Percentiles rank a stretch among this genome's conserved stretches.
Evolutionary conservation across 1,140 invertebrate species (phyloP).

Genomic region (Cyclina sinensis): DNA sequence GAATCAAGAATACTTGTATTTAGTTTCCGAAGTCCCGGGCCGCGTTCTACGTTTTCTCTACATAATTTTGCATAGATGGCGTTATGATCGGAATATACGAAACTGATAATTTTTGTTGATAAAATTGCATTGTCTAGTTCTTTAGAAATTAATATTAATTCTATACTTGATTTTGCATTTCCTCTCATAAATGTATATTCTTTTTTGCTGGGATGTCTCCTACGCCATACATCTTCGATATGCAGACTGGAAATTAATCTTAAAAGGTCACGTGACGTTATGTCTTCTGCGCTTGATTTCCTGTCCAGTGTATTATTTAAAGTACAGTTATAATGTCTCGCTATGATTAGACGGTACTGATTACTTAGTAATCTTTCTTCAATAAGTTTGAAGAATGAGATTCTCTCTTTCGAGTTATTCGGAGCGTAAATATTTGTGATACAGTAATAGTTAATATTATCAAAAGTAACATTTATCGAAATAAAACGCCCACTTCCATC

Average conservation of each 20-base stretch:
- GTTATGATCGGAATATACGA: neutral
- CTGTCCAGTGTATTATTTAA: neutral
- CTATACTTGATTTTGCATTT: too few species aligned
- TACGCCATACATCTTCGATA: neutral
- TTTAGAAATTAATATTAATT: neutral
- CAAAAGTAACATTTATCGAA: neutral
- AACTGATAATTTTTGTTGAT: neutral
- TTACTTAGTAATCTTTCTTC: neutral
- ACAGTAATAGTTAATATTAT: neutral
- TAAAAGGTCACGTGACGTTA: too few species aligned
- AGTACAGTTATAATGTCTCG: neutral
- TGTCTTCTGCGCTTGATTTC: neutral
- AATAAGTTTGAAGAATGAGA: neutral
- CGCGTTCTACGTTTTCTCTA: neutral
- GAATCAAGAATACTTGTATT: neutral
- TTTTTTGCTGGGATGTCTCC: too few species aligned
- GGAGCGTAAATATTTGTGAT: neutral
- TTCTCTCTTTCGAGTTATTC: neutral
- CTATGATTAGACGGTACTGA: neutral
- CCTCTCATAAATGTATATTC: too few species aligned
- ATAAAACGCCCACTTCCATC: neutral
- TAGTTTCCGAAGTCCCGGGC: neutral
- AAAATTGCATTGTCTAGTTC: neutral
- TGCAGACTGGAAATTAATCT: neutral
- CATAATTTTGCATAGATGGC: neutral